Evolutionary conservation across 2,113 vertebrate genomes (phyloP).

Genomic region (Erpornis zantholeuca): DNA sequence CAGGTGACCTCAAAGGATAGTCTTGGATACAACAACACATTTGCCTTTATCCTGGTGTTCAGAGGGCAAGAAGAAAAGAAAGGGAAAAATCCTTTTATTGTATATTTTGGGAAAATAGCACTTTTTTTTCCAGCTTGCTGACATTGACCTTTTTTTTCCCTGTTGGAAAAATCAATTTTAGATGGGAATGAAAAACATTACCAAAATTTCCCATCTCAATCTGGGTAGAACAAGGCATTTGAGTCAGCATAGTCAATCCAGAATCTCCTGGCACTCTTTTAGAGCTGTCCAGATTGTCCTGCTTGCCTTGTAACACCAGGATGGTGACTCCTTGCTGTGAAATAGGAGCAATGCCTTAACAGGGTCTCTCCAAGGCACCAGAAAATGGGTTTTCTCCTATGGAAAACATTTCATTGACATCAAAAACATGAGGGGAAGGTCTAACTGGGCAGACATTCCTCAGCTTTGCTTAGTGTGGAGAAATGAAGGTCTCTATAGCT

Average conservation of each 20-base stretch:
- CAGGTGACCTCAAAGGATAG: not conserved
- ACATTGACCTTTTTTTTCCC: not conserved
- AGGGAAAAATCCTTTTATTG: not conserved
- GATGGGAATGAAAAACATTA: not conserved
- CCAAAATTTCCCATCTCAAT: not conserved
- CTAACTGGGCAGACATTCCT: not conserved
- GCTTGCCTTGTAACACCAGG: fast-evolving
- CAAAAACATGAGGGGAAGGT: not conserved
- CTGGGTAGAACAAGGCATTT: not conserved
- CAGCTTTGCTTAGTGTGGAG: not conserved
- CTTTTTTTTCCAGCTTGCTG: not conserved
- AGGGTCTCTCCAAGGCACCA: not conserved
- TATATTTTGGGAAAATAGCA: not conserved
- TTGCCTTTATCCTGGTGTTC: not conserved
- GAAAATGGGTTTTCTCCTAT: not conserved
- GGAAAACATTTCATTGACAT: not conserved
- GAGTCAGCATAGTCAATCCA: not conserved
- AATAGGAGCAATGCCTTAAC: not conserved
- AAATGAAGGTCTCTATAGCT: not conserved
- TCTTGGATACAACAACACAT: not conserved
- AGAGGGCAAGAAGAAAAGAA: not conserved
- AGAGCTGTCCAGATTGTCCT: not conserved
- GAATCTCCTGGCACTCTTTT: not conserved
- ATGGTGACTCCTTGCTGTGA: not conserved
- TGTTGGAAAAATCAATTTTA: not conserved